Evolutionary conservation across 2,888 invertebrate species (phyloP).

Genomic region (Eulithis testata): DNA sequence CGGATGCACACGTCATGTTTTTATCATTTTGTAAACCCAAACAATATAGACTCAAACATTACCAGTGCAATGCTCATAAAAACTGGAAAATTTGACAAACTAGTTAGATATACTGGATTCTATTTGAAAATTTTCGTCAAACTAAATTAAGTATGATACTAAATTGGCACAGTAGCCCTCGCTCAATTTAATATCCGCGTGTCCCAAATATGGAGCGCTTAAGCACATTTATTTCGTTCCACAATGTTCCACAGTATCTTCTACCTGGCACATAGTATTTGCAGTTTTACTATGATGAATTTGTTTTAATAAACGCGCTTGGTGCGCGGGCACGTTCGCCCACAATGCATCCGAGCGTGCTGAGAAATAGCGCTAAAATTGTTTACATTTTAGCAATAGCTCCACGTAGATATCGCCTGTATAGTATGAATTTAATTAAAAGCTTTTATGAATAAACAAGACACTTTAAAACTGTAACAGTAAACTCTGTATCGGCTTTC

Average conservation of each 20-base stretch:
- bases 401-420: conserved; percentile 17
- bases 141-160: too few species aligned
- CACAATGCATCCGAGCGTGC: conserved; percentile 43
- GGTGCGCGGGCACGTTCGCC: conserved; percentile 50
- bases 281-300: conserved; percentile 56
- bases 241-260: conserved; percentile 19
- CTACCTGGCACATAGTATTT: conserved; percentile 28
- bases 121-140: too few species aligned
- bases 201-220: conserved; percentile 20
- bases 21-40: not conserved
- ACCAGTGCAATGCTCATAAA: not conserved
- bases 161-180: too few species aligned
- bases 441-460: not conserved
- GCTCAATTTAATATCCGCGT: conserved; percentile 22
- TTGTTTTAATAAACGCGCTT: conserved; percentile 60
- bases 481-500: too few species aligned
- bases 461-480: not conserved
- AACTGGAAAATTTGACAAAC: too few species aligned
- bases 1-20: not conserved
- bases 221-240: conserved; percentile 17
- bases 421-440: conserved; percentile 11
- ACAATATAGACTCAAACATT: not conserved
- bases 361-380: conserved; percentile 47
- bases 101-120: not conserved
- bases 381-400: conserved; percentile 45